Base-by-base conservation (phyloP, 23 tunicate genomes). In the Aplidium turbinatum region DNA sequence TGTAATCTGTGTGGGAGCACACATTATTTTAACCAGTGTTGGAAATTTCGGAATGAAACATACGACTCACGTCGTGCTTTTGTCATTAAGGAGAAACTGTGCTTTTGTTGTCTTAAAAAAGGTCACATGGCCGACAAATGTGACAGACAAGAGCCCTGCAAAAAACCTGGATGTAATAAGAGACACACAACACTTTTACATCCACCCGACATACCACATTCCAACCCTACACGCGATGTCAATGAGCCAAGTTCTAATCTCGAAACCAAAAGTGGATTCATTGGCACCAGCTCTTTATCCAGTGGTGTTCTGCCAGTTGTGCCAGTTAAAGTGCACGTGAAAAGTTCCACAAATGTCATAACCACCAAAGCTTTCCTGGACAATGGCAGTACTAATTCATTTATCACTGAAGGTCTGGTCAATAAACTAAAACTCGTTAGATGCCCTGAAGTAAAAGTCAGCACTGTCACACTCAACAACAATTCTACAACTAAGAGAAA, bases 291-390 rank as follows among this genome's bases (percentile, higher is more conserved):
- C 21, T 45, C 62, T 20, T 20, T n/a, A 36, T 30, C 18, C 5
- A 29, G 30, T 28, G 19, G 45, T 29, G 51, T 77, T 42, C 60
- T 77, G 3, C 82, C 82, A 28, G 47, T 77, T 30, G 54, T 77
- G 2, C 60, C 72, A 13, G 82, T 77, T 27, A 77, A 77, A 29
- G 67, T 45, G 22, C 39, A 46, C 16, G 30, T 62, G 38, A 21
- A 40, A 24, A 63, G 47, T 26, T 34, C 39, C 20, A 61, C 26
- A 33, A 39, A 60, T 2, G 19, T 28, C 13, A 42, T 77, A 25
- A 77, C 65, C 23, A 77, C 71, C 20, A 50, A 77, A 57, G 82
- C 82, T 19, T 63, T 77, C 33, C 58, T 77, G 4, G 82, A 77
- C 32, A 36, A 40, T 21, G 72, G 72, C n/a, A 77, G 72, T 56